Conservation (phyloP, 2,113 vertebrate species). For the Bothrops jararaca region DNA sequence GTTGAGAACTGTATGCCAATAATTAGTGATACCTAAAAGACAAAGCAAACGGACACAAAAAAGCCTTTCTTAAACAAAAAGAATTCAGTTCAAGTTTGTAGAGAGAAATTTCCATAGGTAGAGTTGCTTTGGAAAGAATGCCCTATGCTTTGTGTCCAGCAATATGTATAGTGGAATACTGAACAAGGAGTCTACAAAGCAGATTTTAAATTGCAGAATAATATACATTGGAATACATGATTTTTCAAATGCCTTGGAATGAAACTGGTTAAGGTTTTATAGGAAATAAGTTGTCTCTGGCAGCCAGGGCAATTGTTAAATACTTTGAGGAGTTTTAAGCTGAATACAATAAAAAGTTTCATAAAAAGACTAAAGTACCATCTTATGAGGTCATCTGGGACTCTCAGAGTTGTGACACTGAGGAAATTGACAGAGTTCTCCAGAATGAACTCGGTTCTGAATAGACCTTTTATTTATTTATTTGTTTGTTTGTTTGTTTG, state of each 20-base stretch:
- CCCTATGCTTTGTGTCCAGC: neutral
- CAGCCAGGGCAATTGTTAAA: neutral
- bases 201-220: neutral
- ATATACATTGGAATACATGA: neutral
- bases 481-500: too few relatives aligned
- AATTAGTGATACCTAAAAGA: neutral
- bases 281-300: neutral
- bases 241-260: neutral
- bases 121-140: neutral
- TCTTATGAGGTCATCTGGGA: neutral
- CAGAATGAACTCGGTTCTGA: neutral
- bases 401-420: neutral
- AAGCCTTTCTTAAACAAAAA: neutral
- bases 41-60: neutral
- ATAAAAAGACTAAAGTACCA: neutral
- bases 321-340: neutral
- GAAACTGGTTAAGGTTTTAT: neutral
- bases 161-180: neutral
- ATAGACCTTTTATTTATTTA: too few relatives aligned
- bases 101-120: neutral
- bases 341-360: neutral
- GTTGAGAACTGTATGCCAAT: neutral
- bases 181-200: neutral
- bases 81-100: neutral
- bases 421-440: neutral